These are phyloP conservation scores for Darevskia nairensis DNA, from an alignment of 2,797 vertebrate genomes.

Conservation along the genomic window DNA sequence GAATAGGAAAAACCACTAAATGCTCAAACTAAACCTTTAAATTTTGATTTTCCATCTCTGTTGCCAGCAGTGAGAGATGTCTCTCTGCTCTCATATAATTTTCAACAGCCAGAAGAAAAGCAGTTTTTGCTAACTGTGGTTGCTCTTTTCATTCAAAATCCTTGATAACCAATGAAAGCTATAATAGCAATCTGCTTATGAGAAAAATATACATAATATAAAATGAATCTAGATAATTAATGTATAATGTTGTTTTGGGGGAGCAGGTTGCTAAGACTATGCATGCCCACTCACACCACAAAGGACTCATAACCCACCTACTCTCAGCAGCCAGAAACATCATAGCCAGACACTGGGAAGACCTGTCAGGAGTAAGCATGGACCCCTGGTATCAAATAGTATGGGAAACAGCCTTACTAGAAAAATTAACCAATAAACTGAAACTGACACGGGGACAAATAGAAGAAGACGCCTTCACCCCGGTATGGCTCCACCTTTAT, in stretches of 20 bases:
- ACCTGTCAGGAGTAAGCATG: too few relatives aligned
- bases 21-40: constrained; percentile 72
- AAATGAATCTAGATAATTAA: background rate
- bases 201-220: background rate
- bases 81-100: constrained; percentile 60
- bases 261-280: background rate
- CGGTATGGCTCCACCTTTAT: too few relatives aligned
- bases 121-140: constrained; percentile 17
- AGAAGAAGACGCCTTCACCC: too few relatives aligned
- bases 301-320: too few relatives aligned
- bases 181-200: background rate
- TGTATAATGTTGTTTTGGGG: background rate
- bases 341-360: too few relatives aligned
- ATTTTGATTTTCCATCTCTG: constrained; percentile 70
- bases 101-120: constrained; percentile 43
- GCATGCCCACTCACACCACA: too few relatives aligned
- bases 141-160: constrained; percentile 15
- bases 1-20: constrained; percentile 65
- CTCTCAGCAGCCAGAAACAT: too few relatives aligned
- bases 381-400: too few relatives aligned
- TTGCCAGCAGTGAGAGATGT: constrained; percentile 64
- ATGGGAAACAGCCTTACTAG: too few relatives aligned
- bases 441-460: too few relatives aligned
- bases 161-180: background rate
- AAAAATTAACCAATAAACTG: too few relatives aligned